Conservation (phyloP, 53 echinoderm and acorn worm species). For the Hippasteria phrygiana region DNA sequence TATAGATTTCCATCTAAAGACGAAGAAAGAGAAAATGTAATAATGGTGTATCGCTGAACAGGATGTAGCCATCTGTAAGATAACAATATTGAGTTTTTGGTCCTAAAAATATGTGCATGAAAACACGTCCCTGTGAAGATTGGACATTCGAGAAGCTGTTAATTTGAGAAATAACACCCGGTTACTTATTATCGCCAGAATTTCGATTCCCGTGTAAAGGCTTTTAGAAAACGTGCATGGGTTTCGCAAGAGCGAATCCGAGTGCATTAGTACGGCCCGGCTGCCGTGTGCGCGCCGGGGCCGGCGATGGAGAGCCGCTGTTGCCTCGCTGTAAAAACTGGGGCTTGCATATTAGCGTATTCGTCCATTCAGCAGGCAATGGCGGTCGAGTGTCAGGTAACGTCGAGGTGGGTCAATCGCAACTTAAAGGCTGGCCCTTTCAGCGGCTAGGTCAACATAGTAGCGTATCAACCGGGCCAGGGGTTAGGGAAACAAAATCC, state of each 20-base stretch:
- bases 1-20: not conserved
- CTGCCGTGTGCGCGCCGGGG: constrained; percentile 9
- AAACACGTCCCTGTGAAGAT: constrained; percentile 46
- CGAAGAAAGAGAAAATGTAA: not conserved
- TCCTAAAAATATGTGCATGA: constrained; percentile 41
- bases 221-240: constrained; percentile 63
- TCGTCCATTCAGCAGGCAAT: constrained; percentile 51
- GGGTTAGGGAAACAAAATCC: constrained; percentile 56
- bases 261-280: constrained; percentile 61
- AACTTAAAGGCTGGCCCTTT: constrained; percentile 62
- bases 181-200: constrained; percentile 62
- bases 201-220: constrained; percentile 57
- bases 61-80: constrained; percentile 4
- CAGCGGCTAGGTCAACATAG: constrained; percentile 59
- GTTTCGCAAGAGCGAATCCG: constrained; percentile 60
- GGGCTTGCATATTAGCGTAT: constrained; percentile 47
- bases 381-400: constrained; percentile 44
- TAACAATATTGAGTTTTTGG: not conserved
- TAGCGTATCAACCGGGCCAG: constrained; percentile 57
- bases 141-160: constrained; percentile 59
- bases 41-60: not conserved
- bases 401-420: constrained; percentile 55
- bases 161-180: constrained; percentile 67
- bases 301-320: not conserved
- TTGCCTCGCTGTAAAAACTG: constrained; percentile 10